Evolutionary conservation across 1,140 invertebrate species (phyloP).

Genomic region (Zaprionus capensis): DNA sequence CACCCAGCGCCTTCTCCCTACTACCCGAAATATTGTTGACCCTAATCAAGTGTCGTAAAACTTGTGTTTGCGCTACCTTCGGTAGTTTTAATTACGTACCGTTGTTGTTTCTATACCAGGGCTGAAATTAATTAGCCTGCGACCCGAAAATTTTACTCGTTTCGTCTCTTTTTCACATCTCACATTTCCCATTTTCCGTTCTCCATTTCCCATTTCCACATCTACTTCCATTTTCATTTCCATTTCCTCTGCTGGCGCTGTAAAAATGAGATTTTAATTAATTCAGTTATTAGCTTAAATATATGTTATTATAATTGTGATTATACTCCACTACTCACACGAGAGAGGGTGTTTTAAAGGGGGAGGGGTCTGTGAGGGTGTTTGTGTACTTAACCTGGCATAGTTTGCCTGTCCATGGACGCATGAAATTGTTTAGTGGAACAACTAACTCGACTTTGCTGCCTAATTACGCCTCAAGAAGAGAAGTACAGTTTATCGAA

Average conservation of each 20-base stretch:
- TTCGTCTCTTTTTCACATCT: conserved; percentile 3
- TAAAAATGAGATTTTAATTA: conserved; percentile 81
- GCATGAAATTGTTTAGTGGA: conserved; percentile 38
- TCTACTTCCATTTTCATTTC: conserved; percentile 23
- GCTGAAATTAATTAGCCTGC: conserved; percentile 69
- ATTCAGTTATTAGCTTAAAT: conserved; percentile 81
- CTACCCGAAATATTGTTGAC: conserved; percentile 42
- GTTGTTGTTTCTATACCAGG: conserved; percentile 29
- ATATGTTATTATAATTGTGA: conserved; percentile 67
- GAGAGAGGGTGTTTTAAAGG: not conserved
- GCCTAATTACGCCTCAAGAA: not conserved
- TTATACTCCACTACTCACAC: conserved; percentile 17
- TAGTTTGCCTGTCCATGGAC: conserved; percentile 3
- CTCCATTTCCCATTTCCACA: conserved; percentile 21
- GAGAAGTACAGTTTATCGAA: conserved; percentile 1
- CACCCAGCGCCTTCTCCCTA: not conserved
- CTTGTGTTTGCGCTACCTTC: conserved; percentile 51
- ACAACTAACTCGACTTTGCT: conserved; percentile 5
- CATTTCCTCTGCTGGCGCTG: conserved; percentile 35
- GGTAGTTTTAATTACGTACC: conserved; percentile 69
- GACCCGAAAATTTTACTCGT: conserved; percentile 23
- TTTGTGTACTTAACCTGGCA: conserved; percentile 17
- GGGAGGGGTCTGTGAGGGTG: not conserved
- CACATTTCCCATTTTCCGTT: conserved; percentile 7
- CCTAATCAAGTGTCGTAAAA: conserved; percentile 81